phyloP scores from a whole-genome alignment of 2,113 vertebrate species.

The Picathartes gymnocephalus region DNA sequence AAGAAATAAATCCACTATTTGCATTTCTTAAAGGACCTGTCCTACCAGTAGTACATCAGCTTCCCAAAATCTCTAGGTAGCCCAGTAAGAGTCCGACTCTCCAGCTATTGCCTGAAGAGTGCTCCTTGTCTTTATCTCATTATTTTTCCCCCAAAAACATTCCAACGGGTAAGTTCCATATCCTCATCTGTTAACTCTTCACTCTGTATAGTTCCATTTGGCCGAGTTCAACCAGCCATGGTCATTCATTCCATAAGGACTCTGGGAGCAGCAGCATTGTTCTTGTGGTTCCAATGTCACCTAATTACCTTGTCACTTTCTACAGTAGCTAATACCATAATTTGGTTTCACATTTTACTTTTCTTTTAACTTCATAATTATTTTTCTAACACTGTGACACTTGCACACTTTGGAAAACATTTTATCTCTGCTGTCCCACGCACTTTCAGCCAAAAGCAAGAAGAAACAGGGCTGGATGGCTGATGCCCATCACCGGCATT shows the following conservation, averaged over 20 bases:
- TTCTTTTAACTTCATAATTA: not conserved
- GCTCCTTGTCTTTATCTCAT: not conserved
- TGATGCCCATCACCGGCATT: not conserved
- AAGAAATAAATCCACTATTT: not conserved
- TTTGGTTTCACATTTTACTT: not conserved
- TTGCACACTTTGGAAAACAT: not conserved
- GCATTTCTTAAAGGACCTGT: not conserved
- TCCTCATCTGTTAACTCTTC: not conserved
- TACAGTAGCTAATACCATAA: not conserved
- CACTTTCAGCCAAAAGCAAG: not conserved
- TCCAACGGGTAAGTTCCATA: rapidly evolving
- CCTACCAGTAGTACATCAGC: not conserved
- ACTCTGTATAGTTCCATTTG: not conserved
- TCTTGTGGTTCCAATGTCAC: not conserved
- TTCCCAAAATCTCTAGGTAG: not conserved
- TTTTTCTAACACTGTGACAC: not conserved
- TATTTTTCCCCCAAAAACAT: rapidly evolving
- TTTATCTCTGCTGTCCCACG: not conserved
- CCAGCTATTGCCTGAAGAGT: not conserved
- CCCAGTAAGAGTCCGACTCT: not conserved
- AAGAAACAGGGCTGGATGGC: not conserved
- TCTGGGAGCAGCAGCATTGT: too few species aligned
- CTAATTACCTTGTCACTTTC: not conserved
- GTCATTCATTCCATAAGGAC: not conserved
- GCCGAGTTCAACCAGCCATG: not conserved